Evolutionary conservation across 2,797 vertebrate species (phyloP).

Genomic region (Serranus cabrilla): DNA sequence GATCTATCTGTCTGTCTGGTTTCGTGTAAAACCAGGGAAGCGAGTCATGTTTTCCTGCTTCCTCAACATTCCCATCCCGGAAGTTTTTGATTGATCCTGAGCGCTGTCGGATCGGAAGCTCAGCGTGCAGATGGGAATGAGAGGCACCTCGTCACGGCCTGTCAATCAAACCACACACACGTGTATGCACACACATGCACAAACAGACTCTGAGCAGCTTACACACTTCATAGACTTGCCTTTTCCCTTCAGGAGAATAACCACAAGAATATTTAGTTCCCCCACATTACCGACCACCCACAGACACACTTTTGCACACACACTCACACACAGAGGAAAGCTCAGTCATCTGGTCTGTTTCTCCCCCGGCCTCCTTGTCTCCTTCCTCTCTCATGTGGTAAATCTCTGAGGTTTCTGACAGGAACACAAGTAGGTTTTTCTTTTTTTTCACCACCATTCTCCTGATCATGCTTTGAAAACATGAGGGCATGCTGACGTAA

Average conservation of each 20-base stretch:
- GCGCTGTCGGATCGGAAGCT: constrained; percentile 68
- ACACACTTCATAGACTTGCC: constrained; percentile 76
- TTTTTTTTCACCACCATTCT: constrained; percentile 56
- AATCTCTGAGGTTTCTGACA: constrained; percentile 66
- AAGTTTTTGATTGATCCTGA: constrained; percentile 79
- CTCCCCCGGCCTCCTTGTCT: constrained; percentile 6
- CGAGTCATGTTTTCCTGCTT: constrained; percentile 77
- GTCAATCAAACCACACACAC: constrained; percentile 66
- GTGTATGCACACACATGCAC: constrained; percentile 24
- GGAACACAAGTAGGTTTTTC: constrained; percentile 44
- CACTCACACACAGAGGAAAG: constrained; percentile 18
- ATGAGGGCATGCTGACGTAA: constrained; percentile 58
- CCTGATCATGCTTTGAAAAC: constrained; percentile 62
- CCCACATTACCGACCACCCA: constrained; percentile 67
- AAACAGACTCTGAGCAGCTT: constrained; percentile 65
- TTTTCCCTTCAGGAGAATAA: constrained; percentile 74
- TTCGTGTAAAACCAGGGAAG: constrained; percentile 74
- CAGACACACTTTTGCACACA: constrained; percentile 28
- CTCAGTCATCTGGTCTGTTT: constrained; percentile 37
- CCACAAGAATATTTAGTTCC: constrained; percentile 79
- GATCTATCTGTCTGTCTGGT: constrained; percentile 56
- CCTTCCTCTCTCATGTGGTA: constrained; percentile 52
- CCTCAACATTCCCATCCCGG: constrained; percentile 71
- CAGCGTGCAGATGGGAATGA: constrained; percentile 70
- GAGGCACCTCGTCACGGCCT: constrained; percentile 76